phyloP scores from a whole-genome alignment of 2,888 invertebrate genomes.

The Drosophila pegasa region DNA sequence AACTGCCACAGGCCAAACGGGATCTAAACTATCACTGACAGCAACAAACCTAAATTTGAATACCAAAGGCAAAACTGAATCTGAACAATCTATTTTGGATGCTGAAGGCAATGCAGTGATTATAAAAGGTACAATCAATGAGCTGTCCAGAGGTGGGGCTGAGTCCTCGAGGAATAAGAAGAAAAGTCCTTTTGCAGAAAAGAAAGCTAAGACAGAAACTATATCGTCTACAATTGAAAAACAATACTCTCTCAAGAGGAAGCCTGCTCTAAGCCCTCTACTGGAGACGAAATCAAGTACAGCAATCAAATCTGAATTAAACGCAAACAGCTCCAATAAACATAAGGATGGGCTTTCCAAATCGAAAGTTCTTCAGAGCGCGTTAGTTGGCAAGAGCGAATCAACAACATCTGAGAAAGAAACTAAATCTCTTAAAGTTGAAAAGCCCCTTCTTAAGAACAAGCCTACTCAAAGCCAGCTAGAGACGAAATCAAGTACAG shows the following conservation, averaged over 20 bases:
- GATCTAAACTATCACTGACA: neutral
- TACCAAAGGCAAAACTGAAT: neutral
- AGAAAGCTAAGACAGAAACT: neutral
- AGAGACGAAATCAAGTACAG: neutral
- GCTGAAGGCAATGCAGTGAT: neutral
- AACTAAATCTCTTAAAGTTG: neutral
- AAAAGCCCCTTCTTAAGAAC: no score
- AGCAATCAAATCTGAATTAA: neutral
- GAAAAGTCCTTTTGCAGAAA: neutral
- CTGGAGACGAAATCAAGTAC: neutral
- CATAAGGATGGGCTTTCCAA: neutral
- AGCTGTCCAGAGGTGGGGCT: neutral
- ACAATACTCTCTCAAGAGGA: neutral
- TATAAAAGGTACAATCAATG: neutral
- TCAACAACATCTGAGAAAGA: neutral
- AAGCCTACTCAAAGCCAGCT: neutral
- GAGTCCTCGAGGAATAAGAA: no score
- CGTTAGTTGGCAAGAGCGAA: neutral
- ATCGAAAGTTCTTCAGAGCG: neutral
- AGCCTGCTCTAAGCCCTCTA: neutral
- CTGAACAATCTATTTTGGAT: neutral
- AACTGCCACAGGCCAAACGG: neutral
- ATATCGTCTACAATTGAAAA: neutral
- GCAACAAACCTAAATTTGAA: neutral
- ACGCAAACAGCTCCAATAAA: neutral